phyloP scores from a whole-genome alignment of 92 coral and sea anemone species.

The Parazoanthus darwini region DNA sequence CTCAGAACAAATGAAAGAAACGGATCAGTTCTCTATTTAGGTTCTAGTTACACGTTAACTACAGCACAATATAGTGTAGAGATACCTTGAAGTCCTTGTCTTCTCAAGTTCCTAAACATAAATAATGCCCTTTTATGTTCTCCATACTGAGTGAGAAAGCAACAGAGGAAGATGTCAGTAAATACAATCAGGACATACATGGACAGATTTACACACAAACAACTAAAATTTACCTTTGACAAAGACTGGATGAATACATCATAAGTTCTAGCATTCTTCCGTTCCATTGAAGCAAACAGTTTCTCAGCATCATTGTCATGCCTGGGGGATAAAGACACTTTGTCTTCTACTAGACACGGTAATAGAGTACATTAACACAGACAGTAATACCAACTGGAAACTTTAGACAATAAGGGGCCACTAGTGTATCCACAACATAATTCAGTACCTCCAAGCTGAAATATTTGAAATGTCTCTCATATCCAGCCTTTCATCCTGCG shows the following conservation, averaged over 20 bases:
- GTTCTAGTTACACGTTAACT: no score
- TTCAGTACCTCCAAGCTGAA: slow-evolving; percentile 12
- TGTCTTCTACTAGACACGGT: not conserved
- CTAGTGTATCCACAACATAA: not conserved
- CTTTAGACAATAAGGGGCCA: no score
- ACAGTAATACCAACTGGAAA: no score
- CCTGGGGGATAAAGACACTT: slow-evolving; percentile 43
- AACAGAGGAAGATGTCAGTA: not conserved
- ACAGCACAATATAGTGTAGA: no score
- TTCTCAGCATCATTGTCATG: slow-evolving; percentile 77
- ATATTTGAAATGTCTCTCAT: not conserved
- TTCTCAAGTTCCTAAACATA: slow-evolving; percentile 20
- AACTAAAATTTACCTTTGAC: slow-evolving; percentile 63
- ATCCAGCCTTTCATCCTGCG: not conserved
- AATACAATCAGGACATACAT: not conserved
- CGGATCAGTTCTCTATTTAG: no score
- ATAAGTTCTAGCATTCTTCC: slow-evolving; percentile 75
- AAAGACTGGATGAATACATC: slow-evolving; percentile 83
- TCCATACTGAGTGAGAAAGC: slow-evolving; percentile 24
- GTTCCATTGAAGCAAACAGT: slow-evolving; percentile 79
- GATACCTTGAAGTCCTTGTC: slow-evolving; percentile 38
- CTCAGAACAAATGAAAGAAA: no score
- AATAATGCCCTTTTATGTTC: slow-evolving; percentile 28
- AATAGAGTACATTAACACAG: not conserved
- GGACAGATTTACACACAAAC: no score